Evolutionary conservation across 2,113 vertebrate genomes (phyloP), one percentile per base, ranked within the genome.

Genomic region (Ia io): DNA sequence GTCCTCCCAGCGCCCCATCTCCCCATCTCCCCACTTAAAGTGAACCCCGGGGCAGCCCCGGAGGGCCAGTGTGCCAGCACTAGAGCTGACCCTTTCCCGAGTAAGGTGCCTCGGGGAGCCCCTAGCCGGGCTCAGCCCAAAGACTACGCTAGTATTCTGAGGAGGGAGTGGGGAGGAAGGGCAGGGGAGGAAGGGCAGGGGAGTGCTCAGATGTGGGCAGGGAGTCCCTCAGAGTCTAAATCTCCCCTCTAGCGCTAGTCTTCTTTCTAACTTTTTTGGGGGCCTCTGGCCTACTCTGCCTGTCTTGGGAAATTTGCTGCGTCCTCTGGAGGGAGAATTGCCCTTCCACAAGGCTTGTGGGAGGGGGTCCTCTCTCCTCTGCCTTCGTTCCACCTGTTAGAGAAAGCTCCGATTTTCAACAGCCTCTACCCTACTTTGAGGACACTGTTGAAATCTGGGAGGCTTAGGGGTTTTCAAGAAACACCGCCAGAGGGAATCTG

Each of bases 321-420:
- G 1, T 70, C 59, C 49, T n/a, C 14, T 42, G 37, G 9, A 77
- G 51, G 49, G 28, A 69, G 44, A 77, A 30, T 17, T 22, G 32
- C 25, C 12, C 22, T 40, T 56, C 37, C 12, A 30, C 44, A 59
- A 47, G 2, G 32, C 40, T 85, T 22, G 14, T 6, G 30, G 22
- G 0, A 11, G 25, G 35, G 17, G 3, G 5, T 65, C 30, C 17
- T 44, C 17, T 32, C 16, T 76, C 30, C 23, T 65, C 22, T 25
- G 7, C n/a, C 42, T 76, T 25, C 35, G 7, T 67, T 76, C 93
- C 95, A 96, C 92, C 96, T 96, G 96, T 96, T 97, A 89, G 51
- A 65, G 8, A 88, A 67, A 0, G 12, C 53, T 79, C 11, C 11
- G 18, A 23, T 76, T 78, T 70, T 18, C 8, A 6, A 47, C 16